A percentile compares a stretch with the other conserved stretches of the same genome.
These are phyloP conservation scores for Myiagra hebetior DNA, from an alignment of 2,113 vertebrate genomes.

Conservation along the genomic window DNA sequence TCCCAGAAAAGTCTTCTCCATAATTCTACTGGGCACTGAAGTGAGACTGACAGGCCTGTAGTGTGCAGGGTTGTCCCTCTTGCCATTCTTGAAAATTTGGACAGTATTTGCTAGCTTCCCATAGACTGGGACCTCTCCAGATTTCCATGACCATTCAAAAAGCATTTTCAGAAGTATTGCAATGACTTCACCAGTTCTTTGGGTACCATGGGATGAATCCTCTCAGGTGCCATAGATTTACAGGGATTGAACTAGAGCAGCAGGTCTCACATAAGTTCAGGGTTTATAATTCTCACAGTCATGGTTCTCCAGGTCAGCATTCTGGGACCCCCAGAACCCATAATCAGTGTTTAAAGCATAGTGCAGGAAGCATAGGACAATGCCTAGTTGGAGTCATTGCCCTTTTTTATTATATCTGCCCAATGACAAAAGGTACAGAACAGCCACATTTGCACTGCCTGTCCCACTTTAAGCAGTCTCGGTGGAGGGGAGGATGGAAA, in stretches of 20 bases:
- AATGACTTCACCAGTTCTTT: neutral
- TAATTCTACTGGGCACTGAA: neutral
- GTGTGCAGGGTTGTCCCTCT: neutral
- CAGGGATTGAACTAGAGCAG: neutral
- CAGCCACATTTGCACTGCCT: neutral
- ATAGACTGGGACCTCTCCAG: neutral
- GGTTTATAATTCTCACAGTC: neutral
- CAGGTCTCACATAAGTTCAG: neutral
- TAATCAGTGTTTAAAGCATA: neutral
- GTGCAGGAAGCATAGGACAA: neutral
- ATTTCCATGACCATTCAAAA: neutral
- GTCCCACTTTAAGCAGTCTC: neutral
- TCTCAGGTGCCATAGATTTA: accelerated
- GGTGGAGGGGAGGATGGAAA: neutral
- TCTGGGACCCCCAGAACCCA: neutral
- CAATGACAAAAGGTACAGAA: neutral
- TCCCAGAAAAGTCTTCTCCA: neutral
- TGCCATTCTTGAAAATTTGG: neutral
- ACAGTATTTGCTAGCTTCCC: neutral
- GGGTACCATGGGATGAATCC: neutral
- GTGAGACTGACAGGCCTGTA: neutral
- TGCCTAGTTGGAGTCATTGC: neutral
- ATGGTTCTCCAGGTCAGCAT: neutral
- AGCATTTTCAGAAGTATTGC: neutral
- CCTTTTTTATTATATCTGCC: neutral